phyloP scores from a whole-genome alignment of 2,797 vertebrate species.

The Lithobates pipiens region DNA sequence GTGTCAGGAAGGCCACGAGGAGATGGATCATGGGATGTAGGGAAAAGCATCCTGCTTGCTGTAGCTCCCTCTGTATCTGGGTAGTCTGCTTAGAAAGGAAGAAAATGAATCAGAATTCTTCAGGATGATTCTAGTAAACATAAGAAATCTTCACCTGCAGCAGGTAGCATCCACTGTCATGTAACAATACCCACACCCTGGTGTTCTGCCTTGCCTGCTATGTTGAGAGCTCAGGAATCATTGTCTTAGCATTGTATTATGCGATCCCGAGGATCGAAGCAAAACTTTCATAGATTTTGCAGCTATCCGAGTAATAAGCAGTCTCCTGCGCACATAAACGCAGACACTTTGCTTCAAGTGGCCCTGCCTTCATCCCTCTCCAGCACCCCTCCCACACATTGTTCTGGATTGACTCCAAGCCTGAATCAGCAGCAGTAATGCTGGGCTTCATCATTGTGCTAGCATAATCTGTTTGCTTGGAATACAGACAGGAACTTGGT shows the following conservation, averaged over 20 bases:
- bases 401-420: slow-evolving; percentile 85
- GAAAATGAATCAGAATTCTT: slow-evolving; percentile 65
- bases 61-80: slow-evolving; percentile 88
- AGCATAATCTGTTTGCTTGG: slow-evolving; percentile 75
- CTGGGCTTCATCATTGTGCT: slow-evolving; percentile 76
- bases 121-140: slow-evolving; percentile 59
- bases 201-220: slow-evolving; percentile 63
- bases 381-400: slow-evolving; percentile 72
- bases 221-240: not conserved
- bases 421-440: slow-evolving; percentile 85
- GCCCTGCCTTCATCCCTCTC: slow-evolving; percentile 71
- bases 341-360: slow-evolving; percentile 77
- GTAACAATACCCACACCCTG: slow-evolving; percentile 73
- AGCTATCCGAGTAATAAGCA: slow-evolving; percentile 54
- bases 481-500: slow-evolving; percentile 68
- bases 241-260: not conserved
- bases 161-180: slow-evolving; percentile 62
- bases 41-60: slow-evolving; percentile 96
- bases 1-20: slow-evolving; percentile 87
- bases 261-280: not conserved
- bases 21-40: slow-evolving; percentile 86
- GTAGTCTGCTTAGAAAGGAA: slow-evolving; percentile 81
- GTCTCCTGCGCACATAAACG: slow-evolving; percentile 64
- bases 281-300: slow-evolving; percentile 20
- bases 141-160: not conserved